phyloP scores from a whole-genome alignment of 2,888 invertebrate genomes.

The Meandrusa payeni region DNA sequence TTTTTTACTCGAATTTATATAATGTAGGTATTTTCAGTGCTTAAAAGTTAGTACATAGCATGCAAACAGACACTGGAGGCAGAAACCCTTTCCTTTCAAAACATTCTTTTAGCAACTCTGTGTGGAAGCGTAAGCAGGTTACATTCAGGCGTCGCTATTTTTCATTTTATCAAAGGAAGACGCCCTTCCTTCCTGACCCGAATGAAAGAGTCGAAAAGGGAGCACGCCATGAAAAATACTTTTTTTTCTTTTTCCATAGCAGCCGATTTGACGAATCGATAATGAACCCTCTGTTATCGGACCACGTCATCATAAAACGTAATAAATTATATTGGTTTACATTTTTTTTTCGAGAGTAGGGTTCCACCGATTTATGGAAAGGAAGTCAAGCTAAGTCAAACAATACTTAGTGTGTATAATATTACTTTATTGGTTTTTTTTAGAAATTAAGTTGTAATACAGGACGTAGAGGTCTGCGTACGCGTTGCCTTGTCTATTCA shows the following conservation, averaged over 20 bases:
- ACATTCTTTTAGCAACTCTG: slow-evolving; percentile 40
- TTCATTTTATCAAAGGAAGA: slow-evolving; percentile 74
- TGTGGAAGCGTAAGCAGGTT: slow-evolving; percentile 53
- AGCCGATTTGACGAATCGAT: slow-evolving; percentile 47
- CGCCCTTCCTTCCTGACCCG: slow-evolving; percentile 64
- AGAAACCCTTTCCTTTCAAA: slow-evolving; percentile 40
- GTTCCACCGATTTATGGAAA: too few species aligned
- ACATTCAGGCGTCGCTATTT: slow-evolving; percentile 65
- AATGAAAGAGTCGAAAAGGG: slow-evolving; percentile 66
- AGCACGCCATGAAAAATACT: slow-evolving; percentile 54
- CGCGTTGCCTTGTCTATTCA: too few species aligned
- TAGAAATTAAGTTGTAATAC: too few species aligned
- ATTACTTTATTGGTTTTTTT: too few species aligned
- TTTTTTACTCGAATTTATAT: too few species aligned
- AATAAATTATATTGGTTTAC: slow-evolving; percentile 3
- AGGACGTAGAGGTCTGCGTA: too few species aligned
- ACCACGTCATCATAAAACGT: slow-evolving; percentile 10
- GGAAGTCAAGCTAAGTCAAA: too few species aligned
- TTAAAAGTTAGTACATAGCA: too few species aligned
- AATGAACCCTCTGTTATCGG: slow-evolving; percentile 26
- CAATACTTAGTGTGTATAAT: too few species aligned
- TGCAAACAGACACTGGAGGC: slow-evolving; percentile 7
- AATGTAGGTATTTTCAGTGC: too few species aligned
- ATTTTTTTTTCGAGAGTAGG: too few species aligned
- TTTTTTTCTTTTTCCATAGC: slow-evolving; percentile 40